phyloP scores from a whole-genome alignment of 2,888 invertebrate species.

The Acrocera orbiculus region DNA sequence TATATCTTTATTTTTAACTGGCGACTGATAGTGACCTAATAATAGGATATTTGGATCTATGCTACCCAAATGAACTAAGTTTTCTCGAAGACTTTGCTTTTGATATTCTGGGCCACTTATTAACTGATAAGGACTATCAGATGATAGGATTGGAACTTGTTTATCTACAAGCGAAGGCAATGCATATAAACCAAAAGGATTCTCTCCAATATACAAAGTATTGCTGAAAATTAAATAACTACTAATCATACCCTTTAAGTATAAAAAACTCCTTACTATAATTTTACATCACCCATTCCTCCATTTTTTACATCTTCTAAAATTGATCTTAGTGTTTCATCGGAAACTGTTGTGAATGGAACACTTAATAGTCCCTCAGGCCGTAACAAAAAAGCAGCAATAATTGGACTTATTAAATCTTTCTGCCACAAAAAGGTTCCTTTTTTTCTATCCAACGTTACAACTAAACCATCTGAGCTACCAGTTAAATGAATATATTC shows the following conservation, averaged over 20 bases:
- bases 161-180: slow-evolving; percentile 85
- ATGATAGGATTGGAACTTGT: slow-evolving; percentile 63
- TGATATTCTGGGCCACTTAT: slow-evolving; percentile 15
- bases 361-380: slow-evolving; percentile 61
- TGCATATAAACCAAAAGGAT: slow-evolving; percentile 71
- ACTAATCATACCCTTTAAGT: too few relatives aligned
- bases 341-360: slow-evolving; percentile 79
- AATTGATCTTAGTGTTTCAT: slow-evolving; percentile 60
- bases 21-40: slow-evolving; percentile 53
- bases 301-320: slow-evolving; percentile 43
- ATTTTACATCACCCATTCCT: slow-evolving; percentile 41
- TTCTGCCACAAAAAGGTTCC: slow-evolving; percentile 75
- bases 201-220: slow-evolving; percentile 84
- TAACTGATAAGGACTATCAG: slow-evolving; percentile 27
- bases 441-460: slow-evolving; percentile 64
- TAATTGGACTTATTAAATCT: slow-evolving; percentile 75
- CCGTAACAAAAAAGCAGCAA: slow-evolving; percentile 68
- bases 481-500: slow-evolving; percentile 79
- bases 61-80: too few relatives aligned
- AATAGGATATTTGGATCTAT: too few relatives aligned
- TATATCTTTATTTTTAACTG: slow-evolving; percentile 35
- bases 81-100: slow-evolving; percentile 24
- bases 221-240: slow-evolving; percentile 42
- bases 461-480: slow-evolving; percentile 69
- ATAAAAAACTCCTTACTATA: slow-evolving; percentile 36